phyloP scores from a whole-genome alignment of 2,113 vertebrate species.

The Pelecanoides urinatrix region DNA sequence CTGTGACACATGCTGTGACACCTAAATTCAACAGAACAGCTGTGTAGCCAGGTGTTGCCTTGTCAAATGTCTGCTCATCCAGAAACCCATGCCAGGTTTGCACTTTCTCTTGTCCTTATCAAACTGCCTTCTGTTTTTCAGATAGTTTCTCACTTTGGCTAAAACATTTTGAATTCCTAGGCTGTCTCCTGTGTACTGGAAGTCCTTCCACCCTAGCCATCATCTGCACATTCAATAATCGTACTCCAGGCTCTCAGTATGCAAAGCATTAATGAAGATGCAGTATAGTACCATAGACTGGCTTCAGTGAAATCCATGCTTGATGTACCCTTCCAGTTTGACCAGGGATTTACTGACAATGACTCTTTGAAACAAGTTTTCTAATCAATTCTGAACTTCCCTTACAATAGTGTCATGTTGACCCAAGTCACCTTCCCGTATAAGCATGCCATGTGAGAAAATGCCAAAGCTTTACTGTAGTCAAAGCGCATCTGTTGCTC shows the following conservation, averaged over 20 bases:
- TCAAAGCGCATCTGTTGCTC: not conserved
- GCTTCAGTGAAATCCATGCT: not conserved
- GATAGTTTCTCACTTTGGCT: not conserved
- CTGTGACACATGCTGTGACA: not conserved
- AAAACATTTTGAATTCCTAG: not conserved
- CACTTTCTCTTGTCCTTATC: not conserved
- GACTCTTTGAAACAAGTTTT: not conserved
- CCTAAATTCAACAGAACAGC: not conserved
- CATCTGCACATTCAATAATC: not conserved
- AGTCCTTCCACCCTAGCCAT: not conserved
- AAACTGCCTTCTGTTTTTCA: not conserved
- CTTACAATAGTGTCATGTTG: accelerated
- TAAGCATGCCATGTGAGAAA: not conserved
- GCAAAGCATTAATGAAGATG: not conserved
- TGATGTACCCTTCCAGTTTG: not conserved
- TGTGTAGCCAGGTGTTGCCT: not conserved
- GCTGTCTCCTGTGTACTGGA: not conserved
- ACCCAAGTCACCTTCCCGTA: not conserved
- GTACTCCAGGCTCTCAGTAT: not conserved
- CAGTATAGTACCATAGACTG: not conserved
- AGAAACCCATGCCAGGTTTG: not conserved
- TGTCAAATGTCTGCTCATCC: not conserved
- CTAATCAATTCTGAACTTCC: not conserved
- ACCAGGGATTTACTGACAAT: not conserved
- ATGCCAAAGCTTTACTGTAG: not conserved